phyloP scores from a whole-genome alignment of 2,113 vertebrate genomes.

The Oreochromis tanganicae region DNA sequence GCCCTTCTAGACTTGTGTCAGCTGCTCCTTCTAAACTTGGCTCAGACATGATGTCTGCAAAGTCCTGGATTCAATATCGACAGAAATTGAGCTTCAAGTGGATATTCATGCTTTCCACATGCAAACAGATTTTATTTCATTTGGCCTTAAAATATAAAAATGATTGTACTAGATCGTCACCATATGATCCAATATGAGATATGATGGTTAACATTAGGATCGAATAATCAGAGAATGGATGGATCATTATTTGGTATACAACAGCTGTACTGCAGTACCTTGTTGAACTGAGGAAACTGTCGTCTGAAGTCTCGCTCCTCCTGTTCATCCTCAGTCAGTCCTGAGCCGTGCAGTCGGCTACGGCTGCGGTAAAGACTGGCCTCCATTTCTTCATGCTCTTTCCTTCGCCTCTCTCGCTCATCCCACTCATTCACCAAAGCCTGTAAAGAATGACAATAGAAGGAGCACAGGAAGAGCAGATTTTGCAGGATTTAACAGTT shows the following conservation, averaged over 20 bases:
- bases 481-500: background rate
- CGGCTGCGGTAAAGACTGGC: slow-evolving; percentile 81
- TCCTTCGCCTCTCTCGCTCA: slow-evolving; percentile 79
- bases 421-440: slow-evolving; percentile 88
- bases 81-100: background rate
- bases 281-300: slow-evolving; percentile 82
- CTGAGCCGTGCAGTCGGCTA: slow-evolving; percentile 72
- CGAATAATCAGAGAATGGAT: background rate
- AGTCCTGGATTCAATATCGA: slow-evolving; percentile 77
- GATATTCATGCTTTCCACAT: background rate
- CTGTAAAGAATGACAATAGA: background rate
- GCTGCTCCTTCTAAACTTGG: slow-evolving; percentile 79
- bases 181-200: background rate
- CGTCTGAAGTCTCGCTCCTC: slow-evolving; percentile 86
- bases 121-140: background rate
- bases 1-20: slow-evolving; percentile 45
- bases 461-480: background rate
- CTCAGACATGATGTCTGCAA: slow-evolving; percentile 82
- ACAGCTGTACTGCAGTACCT: slow-evolving; percentile 45
- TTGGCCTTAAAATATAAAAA: background rate
- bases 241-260: background rate
- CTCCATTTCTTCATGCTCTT: slow-evolving; percentile 78
- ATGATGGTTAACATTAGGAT: background rate
- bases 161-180: background rate
- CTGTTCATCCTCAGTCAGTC: slow-evolving; percentile 80